Base-by-base conservation (phyloP, 1,140 invertebrate genomes). In the Cydia fagiglandana region DNA sequence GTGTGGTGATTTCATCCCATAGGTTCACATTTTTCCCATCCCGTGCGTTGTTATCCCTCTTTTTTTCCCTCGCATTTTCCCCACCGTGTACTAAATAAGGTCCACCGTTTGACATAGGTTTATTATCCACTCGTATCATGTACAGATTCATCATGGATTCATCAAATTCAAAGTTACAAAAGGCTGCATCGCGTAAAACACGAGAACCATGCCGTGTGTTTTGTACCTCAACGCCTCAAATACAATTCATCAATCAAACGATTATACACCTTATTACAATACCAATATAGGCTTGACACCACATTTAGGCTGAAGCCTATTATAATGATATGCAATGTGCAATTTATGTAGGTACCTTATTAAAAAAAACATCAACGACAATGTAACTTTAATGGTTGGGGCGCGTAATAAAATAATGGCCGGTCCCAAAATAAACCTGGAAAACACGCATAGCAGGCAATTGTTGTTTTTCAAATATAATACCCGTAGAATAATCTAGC, bases 281-380 rank as follows among this genome's bases (percentile, higher is more conserved):
- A 50, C 2, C 13, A 50, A 15, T 50, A 50, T 13, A 4, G 12
- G 3, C 47, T 50, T 50, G 47, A 50, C 47, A 4, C 12, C 47
- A 15, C 47, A 15, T 15, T 13, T 15, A 50, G 0, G 15, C 15
- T 50, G 47, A 4, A 15, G 34, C 24, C 28, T 64, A 64, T 28
- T 64, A 64, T 28, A 24, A 28, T 12, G 3, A 75, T 50, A 41
- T 17, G 20, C 38, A 75, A 78, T 78, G 79, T 70, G 77, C 68
- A 79, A 80, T 74, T 77, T 77, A 30, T 64, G 64, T 28, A 20
- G 28, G 10, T 64, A 20, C 64, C 10, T 64, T 64, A 34, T 64
- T 64, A 15, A 64, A 64, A 64, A 64, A 64, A 30, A 64, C 64
- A 34, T 10, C 64, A 28, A 28, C 64, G 24, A 64, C 64, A 64